Conservation (phyloP, 2,113 vertebrate species). For the Psilopogon haemacephalus region DNA sequence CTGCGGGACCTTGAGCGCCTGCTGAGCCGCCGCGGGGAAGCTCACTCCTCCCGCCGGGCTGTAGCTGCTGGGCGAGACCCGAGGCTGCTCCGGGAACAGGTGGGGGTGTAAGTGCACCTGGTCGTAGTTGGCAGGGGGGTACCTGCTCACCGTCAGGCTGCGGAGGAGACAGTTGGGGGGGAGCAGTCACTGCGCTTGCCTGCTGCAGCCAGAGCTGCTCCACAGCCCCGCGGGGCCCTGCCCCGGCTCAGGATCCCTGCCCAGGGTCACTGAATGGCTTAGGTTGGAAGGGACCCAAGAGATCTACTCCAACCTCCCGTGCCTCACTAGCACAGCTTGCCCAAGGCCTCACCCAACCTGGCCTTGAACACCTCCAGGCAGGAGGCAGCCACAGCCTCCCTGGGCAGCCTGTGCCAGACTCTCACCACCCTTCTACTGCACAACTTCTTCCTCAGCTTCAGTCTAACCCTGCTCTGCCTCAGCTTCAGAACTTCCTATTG, state of each 20-base stretch:
- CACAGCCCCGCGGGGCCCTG: neutral
- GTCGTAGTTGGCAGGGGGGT: constrained; percentile 87
- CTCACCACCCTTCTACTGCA: too few relatives aligned
- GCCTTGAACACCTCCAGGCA: neutral
- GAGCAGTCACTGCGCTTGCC: rapidly evolving
- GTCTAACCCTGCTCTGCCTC: too few relatives aligned
- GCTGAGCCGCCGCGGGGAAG: constrained; percentile 73
- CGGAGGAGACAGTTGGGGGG: neutral
- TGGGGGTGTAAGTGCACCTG: constrained; percentile 89
- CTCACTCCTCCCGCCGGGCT: constrained; percentile 81
- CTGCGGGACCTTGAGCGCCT: constrained; percentile 86
- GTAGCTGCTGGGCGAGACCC: constrained; percentile 79
- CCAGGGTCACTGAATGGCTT: too few relatives aligned
- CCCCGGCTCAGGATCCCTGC: rapidly evolving
- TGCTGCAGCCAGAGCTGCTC: neutral
- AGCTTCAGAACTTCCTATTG: too few relatives aligned
- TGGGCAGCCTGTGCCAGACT: too few relatives aligned
- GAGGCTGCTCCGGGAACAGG: constrained; percentile 74
- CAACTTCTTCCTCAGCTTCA: too few relatives aligned
- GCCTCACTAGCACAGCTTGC: too few relatives aligned
- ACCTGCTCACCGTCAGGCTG: constrained; percentile 87
- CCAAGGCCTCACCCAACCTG: too few relatives aligned
- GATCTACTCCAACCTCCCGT: too few relatives aligned
- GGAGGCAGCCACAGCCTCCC: neutral
- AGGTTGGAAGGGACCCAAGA: too few relatives aligned